Evolutionary conservation across 2,113 vertebrate genomes (phyloP).

Genomic region (Python bivittatus): DNA sequence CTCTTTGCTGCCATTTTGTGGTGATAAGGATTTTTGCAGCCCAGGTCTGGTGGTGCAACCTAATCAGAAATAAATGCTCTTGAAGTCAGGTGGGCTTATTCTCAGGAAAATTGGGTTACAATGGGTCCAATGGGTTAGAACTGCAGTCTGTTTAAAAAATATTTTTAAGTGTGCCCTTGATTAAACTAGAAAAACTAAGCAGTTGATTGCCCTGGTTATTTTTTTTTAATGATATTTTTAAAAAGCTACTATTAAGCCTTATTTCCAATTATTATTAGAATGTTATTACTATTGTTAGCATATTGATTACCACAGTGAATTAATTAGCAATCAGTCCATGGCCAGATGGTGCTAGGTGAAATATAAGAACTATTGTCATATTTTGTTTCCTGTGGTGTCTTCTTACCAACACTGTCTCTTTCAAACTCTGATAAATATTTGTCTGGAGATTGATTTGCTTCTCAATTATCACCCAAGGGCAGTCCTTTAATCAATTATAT

Average conservation of each 20-base stretch:
- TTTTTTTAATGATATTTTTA: neutral
- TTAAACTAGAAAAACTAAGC: neutral
- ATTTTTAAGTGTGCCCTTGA: neutral
- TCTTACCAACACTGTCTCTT: neutral
- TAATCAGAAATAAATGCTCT: neutral
- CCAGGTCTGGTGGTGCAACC: neutral
- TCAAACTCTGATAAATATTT: conserved; percentile 38
- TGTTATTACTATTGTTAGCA: neutral
- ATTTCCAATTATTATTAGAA: neutral
- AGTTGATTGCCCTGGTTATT: neutral
- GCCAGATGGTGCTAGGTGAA: neutral
- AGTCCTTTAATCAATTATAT: conserved; percentile 53
- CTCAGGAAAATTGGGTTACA: neutral
- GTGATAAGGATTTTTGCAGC: neutral
- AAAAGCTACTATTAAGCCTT: neutral
- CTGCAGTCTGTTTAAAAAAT: neutral
- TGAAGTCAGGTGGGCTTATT: neutral
- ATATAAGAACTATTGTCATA: neutral
- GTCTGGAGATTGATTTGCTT: conserved; percentile 52
- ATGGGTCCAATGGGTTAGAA: neutral
- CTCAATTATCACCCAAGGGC: conserved; percentile 46
- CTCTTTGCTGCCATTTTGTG: neutral
- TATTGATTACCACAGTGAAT: neutral
- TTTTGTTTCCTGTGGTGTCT: neutral
- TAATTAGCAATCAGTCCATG: neutral